Conservation (phyloP, 92 coral and sea anemone genomes). For the Micromussa lordhowensis region DNA sequence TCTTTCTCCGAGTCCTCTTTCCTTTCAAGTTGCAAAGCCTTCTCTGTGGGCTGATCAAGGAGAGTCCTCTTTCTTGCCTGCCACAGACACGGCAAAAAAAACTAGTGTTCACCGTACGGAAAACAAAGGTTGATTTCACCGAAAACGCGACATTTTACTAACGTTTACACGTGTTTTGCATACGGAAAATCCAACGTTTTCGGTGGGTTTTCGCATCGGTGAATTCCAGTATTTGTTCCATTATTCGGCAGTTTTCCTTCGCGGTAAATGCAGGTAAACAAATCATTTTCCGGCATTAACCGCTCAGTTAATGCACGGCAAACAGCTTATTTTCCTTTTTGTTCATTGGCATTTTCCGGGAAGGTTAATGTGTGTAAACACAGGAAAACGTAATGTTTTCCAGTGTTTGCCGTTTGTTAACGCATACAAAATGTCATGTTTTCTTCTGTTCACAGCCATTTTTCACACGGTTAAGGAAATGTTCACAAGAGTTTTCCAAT, state of each 20-base stretch:
- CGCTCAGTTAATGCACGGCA: conserved; percentile 14
- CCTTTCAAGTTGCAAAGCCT: too few relatives aligned
- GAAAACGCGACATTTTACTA: conserved; percentile 14
- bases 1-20: too few relatives aligned
- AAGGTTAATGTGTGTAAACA: too few relatives aligned
- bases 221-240: conserved; percentile 20
- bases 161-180: conserved; percentile 7
- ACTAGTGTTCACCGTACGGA: conserved; percentile 24
- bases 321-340: conserved; percentile 20
- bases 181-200: conserved; percentile 10
- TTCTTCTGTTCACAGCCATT: too few relatives aligned
- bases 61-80: too few relatives aligned
- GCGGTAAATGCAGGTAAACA: background rate
- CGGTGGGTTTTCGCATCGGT: conserved; percentile 3
- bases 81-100: too few relatives aligned
- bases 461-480: background rate
- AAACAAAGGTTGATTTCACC: conserved; percentile 4
- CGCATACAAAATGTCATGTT: too few relatives aligned
- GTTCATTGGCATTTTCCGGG: conserved; percentile 22
- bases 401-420: too few relatives aligned
- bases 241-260: conserved; percentile 20
- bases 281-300: conserved; percentile 9
- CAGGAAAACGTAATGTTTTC: too few relatives aligned
- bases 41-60: too few relatives aligned
- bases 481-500: conserved; percentile 4